phyloP scores from a whole-genome alignment of 2,797 vertebrate genomes.

The Psittacula echo region DNA sequence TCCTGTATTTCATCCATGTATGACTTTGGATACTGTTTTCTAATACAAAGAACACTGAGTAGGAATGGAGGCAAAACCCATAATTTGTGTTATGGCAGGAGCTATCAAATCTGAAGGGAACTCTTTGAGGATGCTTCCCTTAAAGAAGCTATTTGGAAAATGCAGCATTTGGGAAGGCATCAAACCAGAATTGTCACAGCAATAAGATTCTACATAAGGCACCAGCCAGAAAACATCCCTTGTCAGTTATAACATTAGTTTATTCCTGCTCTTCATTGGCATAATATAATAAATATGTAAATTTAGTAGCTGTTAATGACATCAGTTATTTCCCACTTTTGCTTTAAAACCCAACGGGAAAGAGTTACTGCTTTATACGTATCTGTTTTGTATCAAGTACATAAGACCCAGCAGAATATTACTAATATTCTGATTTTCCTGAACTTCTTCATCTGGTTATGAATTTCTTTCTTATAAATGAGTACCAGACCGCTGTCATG shows the following conservation, averaged over 20 bases:
- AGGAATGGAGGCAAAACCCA: background rate
- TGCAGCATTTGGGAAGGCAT: conserved; percentile 1
- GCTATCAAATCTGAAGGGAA: background rate
- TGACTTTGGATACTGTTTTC: background rate
- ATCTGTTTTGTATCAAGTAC: background rate
- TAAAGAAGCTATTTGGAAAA: conserved; percentile 42
- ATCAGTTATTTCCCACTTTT: conserved; percentile 32
- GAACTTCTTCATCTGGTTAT: conserved; percentile 16
- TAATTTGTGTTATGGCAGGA: background rate
- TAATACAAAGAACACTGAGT: background rate
- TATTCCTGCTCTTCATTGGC: conserved; percentile 38
- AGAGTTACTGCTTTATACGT: background rate
- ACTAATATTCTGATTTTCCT: conserved; percentile 25
- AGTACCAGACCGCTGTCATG: background rate
- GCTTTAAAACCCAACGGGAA: conserved; percentile 21
- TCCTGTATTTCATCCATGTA: background rate
- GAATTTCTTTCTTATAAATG: conserved; percentile 6
- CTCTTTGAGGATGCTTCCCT: background rate
- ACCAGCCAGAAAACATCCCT: conserved; percentile 37
- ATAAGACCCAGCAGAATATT: background rate
- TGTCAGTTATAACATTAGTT: conserved; percentile 45
- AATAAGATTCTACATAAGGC: background rate
- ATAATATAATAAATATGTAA: conserved; percentile 52
- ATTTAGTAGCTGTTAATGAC: conserved; percentile 34
- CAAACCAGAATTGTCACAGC: conserved; percentile 26